These are phyloP conservation scores for Vidua chalybeata DNA, from an alignment of 2,113 vertebrate species.

Conservation along the genomic window DNA sequence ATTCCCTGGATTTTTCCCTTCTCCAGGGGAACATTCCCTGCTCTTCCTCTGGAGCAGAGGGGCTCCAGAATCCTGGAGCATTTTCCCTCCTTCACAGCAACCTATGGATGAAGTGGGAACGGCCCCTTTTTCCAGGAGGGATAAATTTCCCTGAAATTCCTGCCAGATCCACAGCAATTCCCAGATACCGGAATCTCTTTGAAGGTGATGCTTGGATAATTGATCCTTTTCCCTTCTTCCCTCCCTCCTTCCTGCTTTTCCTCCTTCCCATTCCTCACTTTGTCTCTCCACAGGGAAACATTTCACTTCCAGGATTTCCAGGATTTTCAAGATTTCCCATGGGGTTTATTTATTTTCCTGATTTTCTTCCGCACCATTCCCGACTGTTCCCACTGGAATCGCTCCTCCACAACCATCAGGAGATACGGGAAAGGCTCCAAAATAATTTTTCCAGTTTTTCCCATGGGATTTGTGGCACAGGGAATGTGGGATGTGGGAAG, in stretches of 20 bases:
- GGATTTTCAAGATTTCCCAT: too few relatives aligned
- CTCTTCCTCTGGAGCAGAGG: neutral
- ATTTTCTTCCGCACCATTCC: neutral
- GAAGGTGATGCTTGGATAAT: neutral
- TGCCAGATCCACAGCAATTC: neutral
- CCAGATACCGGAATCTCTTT: neutral
- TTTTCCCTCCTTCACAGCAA: neutral
- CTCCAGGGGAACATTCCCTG: neutral
- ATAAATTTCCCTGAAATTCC: neutral
- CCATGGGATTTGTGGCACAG: neutral
- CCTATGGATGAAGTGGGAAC: neutral
- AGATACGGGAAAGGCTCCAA: neutral
- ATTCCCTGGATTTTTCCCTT: neutral
- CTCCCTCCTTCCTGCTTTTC: neutral
- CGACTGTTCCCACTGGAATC: accelerated
- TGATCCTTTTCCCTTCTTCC: neutral
- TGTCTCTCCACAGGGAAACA: accelerated
- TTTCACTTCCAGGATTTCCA: neutral
- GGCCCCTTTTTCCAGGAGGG: neutral
- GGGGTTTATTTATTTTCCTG: neutral
- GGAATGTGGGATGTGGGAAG: neutral
- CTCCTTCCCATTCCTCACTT: neutral
- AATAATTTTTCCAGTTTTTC: accelerated
- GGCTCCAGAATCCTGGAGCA: too few relatives aligned
- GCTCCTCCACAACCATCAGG: neutral